Evolutionary conservation across 2,113 vertebrate species (phyloP).

Genomic region (Colossoma macropomum): DNA sequence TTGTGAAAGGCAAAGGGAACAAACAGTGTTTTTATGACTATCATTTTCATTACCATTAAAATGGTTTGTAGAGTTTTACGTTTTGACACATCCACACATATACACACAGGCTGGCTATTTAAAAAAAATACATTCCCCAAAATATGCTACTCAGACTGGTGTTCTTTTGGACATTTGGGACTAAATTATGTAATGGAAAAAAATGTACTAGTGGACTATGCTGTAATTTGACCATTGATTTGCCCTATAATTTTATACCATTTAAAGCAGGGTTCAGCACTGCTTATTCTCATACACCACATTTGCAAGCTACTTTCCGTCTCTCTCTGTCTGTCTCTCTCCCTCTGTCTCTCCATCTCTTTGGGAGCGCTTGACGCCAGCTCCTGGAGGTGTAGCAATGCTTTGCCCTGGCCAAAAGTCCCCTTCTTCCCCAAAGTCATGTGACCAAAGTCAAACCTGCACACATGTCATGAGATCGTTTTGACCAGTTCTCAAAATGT

Average conservation of each 20-base stretch:
- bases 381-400: constrained; percentile 7
- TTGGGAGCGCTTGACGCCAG: background rate
- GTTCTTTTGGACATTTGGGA: constrained; percentile 5
- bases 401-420: constrained; percentile 25
- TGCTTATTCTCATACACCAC: constrained; percentile 3
- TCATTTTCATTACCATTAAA: no score
- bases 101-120: background rate
- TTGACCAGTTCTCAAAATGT: constrained; percentile 32
- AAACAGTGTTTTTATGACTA: no score
- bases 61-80: no score
- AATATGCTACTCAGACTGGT: background rate
- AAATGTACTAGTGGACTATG: background rate
- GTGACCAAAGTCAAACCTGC: constrained; percentile 30
- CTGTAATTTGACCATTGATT: background rate
- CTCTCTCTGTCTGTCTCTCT: background rate
- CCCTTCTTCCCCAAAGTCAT: constrained; percentile 29
- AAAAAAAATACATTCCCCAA: background rate
- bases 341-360: background rate
- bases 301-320: no score
- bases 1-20: no score
- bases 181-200: constrained; percentile 35
- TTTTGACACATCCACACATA: background rate
- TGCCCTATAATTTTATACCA: background rate
- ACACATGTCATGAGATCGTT: constrained; percentile 9
- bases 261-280: constrained; percentile 31